Evolutionary conservation across 2,113 vertebrate species (phyloP).

Genomic region (Semnopithecus entellus): DNA sequence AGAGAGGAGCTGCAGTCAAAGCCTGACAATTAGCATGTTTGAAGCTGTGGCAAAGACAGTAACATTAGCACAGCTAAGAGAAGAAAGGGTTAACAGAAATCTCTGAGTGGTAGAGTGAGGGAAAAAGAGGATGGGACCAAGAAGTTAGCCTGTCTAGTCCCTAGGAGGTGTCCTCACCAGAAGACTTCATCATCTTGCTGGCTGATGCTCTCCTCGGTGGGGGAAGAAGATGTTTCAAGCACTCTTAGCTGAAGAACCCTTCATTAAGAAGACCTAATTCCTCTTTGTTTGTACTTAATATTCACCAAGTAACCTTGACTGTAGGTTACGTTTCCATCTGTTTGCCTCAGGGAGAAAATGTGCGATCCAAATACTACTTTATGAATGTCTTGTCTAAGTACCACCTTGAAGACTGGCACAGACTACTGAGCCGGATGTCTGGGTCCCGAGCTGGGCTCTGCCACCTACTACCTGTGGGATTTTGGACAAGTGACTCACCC

Average conservation of each 20-base stretch:
- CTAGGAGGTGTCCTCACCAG: background rate
- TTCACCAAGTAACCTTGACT: conserved; percentile 66
- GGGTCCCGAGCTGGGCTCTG: background rate
- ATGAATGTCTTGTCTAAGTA: background rate
- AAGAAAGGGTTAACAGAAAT: conserved; percentile 19
- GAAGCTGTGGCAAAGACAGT: background rate
- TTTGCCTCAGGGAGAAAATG: conserved; percentile 59
- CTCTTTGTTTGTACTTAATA: conserved; percentile 74
- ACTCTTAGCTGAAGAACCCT: conserved; percentile 75
- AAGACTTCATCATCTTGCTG: background rate
- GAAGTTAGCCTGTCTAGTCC: background rate
- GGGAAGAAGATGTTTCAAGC: conserved; percentile 59
- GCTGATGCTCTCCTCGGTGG: background rate
- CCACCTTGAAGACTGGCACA: background rate
- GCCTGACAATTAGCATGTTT: background rate
- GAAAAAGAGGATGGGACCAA: background rate
- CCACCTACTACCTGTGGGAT: background rate
- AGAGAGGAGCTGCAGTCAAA: background rate
- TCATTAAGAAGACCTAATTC: conserved; percentile 73
- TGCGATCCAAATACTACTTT: conserved; percentile 19
- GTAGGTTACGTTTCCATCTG: conserved; percentile 59
- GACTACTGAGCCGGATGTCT: background rate
- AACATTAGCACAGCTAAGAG: background rate
- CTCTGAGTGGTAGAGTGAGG: background rate
- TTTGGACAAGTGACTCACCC: background rate